A percentile compares a stretch with the other conserved stretches of the same genome.
These are phyloP conservation scores for Eucidaris tribuloides DNA, from an alignment of 35 echinoderm and acorn worm species.

Conservation along the genomic window DNA sequence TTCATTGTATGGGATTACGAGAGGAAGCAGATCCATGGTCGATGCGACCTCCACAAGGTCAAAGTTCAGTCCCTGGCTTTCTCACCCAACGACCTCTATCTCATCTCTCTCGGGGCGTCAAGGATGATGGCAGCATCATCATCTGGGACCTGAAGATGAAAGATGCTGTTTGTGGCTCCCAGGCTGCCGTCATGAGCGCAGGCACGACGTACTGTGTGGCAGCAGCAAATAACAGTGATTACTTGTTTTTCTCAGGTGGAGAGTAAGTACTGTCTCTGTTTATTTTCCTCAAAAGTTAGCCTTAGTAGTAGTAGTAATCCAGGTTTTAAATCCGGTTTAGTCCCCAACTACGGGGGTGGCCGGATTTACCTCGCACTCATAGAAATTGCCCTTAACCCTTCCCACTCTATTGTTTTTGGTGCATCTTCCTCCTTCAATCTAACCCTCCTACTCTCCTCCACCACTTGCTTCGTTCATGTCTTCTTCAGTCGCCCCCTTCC, in stretches of 20 bases:
- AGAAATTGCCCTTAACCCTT: no score
- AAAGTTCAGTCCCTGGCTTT: constrained; percentile 97
- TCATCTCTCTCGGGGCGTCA: constrained; percentile 80
- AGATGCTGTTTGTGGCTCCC: constrained; percentile 79
- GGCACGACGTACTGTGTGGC: constrained; percentile 82
- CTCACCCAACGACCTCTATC: constrained; percentile 80
- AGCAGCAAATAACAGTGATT: constrained; percentile 70
- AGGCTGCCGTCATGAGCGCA: constrained; percentile 82
- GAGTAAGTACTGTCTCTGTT: constrained; percentile 81
- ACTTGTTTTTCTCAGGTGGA: constrained; percentile 88
- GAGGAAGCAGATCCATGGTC: constrained; percentile 46
- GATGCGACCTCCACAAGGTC: constrained; percentile 87
- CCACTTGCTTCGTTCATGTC: no score
- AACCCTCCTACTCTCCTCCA: no score
- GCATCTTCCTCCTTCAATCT: no score
- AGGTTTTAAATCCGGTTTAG: no score
- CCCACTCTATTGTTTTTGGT: no score
- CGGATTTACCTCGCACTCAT: no score
- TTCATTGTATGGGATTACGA: constrained; percentile 94
- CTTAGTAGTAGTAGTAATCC: no score
- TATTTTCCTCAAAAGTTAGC: no score
- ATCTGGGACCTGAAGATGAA: constrained; percentile 91
- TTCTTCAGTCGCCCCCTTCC: no score
- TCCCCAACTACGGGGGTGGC: no score
- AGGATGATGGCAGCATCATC: constrained; percentile 93